phyloP scores from a whole-genome alignment of 2,113 vertebrate genomes.

The Percopsis transmontana region DNA sequence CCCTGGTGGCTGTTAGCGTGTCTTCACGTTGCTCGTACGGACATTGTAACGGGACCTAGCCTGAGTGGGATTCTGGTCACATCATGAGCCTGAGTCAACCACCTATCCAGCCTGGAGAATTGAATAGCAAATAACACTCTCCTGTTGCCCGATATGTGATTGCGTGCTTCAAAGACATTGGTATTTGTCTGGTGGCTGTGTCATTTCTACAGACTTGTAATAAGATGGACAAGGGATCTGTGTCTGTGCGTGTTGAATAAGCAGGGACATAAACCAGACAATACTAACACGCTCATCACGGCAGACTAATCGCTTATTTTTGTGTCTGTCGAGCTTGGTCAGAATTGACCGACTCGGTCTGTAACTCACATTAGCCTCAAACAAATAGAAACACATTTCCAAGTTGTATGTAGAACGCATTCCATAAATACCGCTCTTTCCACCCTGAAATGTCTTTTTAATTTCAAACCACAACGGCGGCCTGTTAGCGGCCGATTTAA shows the following conservation, averaged over 20 bases:
- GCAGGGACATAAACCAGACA: conserved; percentile 37
- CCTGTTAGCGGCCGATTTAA: conserved; percentile 36
- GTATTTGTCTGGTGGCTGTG: too few species aligned
- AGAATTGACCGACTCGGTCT: neutral
- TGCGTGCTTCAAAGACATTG: too few species aligned
- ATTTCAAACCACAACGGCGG: conserved; percentile 28
- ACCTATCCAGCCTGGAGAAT: neutral
- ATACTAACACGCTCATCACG: conserved; percentile 20
- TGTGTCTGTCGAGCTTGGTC: neutral
- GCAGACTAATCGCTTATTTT: conserved; percentile 6
- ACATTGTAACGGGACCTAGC: neutral
- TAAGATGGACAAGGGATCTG: too few species aligned
- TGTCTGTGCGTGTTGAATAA: conserved; percentile 21
- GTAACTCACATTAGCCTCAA: neutral
- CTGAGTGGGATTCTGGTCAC: neutral
- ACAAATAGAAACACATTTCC: neutral
- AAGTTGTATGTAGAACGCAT: conserved; percentile 16
- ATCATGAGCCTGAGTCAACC: neutral
- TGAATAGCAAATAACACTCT: too few species aligned
- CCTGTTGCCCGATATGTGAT: too few species aligned
- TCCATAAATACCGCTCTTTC: conserved; percentile 6
- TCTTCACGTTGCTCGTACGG: neutral
- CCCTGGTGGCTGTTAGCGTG: neutral
- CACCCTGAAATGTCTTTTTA: conserved; percentile 8
- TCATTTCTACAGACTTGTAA: neutral